Evolutionary conservation across 1,140 invertebrate species (phyloP), one percentile per base, ranked within the genome.

Genomic region (Ctenoplectra terminalis): DNA sequence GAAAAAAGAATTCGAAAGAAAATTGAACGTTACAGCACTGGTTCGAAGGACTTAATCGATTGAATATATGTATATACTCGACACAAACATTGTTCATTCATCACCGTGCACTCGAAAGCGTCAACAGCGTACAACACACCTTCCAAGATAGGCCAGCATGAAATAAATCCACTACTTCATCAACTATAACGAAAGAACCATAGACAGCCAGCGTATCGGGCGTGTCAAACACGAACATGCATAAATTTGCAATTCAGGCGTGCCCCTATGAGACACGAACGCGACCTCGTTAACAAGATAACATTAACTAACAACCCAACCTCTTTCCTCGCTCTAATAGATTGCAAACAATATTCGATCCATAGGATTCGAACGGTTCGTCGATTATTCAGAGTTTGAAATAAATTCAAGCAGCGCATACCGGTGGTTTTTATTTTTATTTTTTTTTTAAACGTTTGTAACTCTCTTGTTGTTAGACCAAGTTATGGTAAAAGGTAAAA

Each of bases 211-310:
- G 29, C 29, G 43, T 69, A 69, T 69, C 66, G 29, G 23, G 46
- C 66, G 66, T 50, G 66, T 69, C 66, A 69, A 69, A 50, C 66
- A 50, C 66, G 66, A 69, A 69, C 66, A 34, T 50, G 46, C 66
- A 69, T 69, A 69, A 69, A 69, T 69, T 69, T 69, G 66, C 66
- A 69, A 69, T 50, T 34, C 43, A 69, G 66, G 66, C 46, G 66
- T 69, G 66, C 34, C 66, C 23, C 46, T 69, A 11, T n/a, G 46
- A 50, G 46, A 50, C 66, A 69, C 46, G 66, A 34, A 23, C 29
- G 2, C 46, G 46, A n/a, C 46, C 66, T 69, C 66, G 66, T 69
- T 69, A 69, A 50, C 66, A 69, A 50, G 46, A 69, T 69, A 69
- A 69, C 66, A 50, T 69, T 69, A 69, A 50, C 46, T 69, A 23